Evolutionary conservation across 2,797 vertebrate genomes (phyloP).

Genomic region (Acipenser transmontanus): DNA sequence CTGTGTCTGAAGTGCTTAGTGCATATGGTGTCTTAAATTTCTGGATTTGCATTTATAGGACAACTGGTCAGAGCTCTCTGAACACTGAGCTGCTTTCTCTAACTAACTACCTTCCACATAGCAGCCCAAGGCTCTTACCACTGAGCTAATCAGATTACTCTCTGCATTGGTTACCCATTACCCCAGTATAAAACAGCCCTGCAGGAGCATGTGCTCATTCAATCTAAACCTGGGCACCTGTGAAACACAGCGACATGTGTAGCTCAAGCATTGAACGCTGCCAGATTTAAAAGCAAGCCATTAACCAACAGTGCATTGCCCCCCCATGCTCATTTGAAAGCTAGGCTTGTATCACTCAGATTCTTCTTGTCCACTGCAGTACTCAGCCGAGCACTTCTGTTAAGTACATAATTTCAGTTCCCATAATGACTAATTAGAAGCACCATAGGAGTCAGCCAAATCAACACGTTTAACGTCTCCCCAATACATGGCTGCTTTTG

Average conservation of each 20-base stretch:
- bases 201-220: constrained; percentile 9
- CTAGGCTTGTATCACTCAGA: neutral
- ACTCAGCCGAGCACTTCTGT: constrained; percentile 29
- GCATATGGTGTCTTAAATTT: too few species aligned
- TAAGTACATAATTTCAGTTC: constrained; percentile 31
- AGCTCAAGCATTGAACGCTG: neutral
- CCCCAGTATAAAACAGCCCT: constrained; percentile 17
- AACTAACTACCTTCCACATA: too few species aligned
- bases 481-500: constrained; percentile 20
- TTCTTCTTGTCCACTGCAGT: constrained; percentile 15
- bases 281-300: neutral
- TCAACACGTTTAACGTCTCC: constrained; percentile 23
- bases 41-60: too few species aligned
- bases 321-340: constrained; percentile 1
- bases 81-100: too few species aligned
- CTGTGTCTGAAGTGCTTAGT: too few species aligned
- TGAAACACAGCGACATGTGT: constrained; percentile 23
- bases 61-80: too few species aligned
- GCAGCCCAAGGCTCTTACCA: too few species aligned
- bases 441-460: constrained; percentile 25
- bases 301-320: neutral
- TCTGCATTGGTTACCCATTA: constrained; percentile 12
- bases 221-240: constrained; percentile 20
- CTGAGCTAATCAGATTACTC: too few species aligned
- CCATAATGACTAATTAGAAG: constrained; percentile 36